phyloP scores from a whole-genome alignment of 1,140 invertebrate genomes.

The Anagrus nilaparvatae region DNA sequence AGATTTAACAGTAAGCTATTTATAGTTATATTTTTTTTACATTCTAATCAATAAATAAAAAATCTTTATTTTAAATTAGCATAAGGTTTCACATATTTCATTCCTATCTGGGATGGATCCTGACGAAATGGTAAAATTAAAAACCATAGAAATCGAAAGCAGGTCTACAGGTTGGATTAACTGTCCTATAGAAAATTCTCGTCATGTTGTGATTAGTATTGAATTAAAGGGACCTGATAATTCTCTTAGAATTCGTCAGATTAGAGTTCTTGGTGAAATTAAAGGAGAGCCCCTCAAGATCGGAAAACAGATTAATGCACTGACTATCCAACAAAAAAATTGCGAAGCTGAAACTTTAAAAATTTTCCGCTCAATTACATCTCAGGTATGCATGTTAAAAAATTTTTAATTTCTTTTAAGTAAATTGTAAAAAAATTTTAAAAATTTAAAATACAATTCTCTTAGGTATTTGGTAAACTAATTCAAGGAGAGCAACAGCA shows the following conservation, averaged over 20 bases:
- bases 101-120: slow-evolving; percentile 70
- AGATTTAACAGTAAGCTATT: slow-evolving; percentile 66
- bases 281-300: slow-evolving; percentile 45
- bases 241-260: slow-evolving; percentile 77
- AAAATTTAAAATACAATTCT: slow-evolving; percentile 3
- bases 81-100: slow-evolving; percentile 74
- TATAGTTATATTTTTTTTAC: neutral
- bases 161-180: slow-evolving; percentile 78
- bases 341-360: slow-evolving; percentile 87
- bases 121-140: slow-evolving; percentile 72
- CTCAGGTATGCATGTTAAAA: slow-evolving; percentile 51
- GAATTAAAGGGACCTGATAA: slow-evolving; percentile 88
- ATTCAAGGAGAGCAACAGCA: slow-evolving; percentile 50
- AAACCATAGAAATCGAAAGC: slow-evolving; percentile 73
- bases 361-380: slow-evolving; percentile 88
- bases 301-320: slow-evolving; percentile 42
- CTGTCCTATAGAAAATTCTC: slow-evolving; percentile 56
- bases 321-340: slow-evolving; percentile 70
- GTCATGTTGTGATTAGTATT: slow-evolving; percentile 54
- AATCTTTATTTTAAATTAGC: slow-evolving; percentile 62
- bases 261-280: slow-evolving; percentile 52
- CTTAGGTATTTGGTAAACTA: slow-evolving; percentile 83
- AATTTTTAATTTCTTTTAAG: slow-evolving; percentile 4
- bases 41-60: neutral
- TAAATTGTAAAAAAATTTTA: slow-evolving; percentile 4